Conservation (phyloP, 2,888 invertebrate genomes). For the Nephrotoma flavescens region DNA sequence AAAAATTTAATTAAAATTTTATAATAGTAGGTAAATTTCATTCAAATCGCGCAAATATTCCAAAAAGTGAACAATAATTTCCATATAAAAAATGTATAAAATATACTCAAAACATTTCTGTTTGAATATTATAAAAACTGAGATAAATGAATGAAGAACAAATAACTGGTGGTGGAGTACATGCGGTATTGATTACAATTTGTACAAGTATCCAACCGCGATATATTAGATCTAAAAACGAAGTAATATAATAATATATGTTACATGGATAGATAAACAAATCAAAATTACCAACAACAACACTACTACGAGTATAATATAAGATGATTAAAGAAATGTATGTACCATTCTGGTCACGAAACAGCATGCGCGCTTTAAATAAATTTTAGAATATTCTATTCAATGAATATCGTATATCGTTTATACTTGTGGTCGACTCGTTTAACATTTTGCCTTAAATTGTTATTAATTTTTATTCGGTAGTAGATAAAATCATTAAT, state of each 20-base stretch:
- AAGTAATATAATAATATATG: background rate
- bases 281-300: background rate
- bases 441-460: background rate
- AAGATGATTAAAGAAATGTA: background rate
- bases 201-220: background rate
- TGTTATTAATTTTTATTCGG: background rate
- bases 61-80: background rate
- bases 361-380: background rate
- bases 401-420: background rate
- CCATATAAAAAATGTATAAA: background rate
- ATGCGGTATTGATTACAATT: background rate
- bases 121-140: background rate
- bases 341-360: background rate
- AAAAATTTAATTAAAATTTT: background rate
- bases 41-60: background rate
- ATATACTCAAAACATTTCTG: background rate
- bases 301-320: background rate
- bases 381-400: background rate
- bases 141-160: background rate
- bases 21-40: background rate
- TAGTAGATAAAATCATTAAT: background rate
- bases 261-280: background rate
- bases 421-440: background rate
- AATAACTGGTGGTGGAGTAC: background rate
- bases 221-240: background rate